Evolutionary conservation across 1,140 invertebrate species (phyloP).

Genomic region (Harpegnathos saltator): DNA sequence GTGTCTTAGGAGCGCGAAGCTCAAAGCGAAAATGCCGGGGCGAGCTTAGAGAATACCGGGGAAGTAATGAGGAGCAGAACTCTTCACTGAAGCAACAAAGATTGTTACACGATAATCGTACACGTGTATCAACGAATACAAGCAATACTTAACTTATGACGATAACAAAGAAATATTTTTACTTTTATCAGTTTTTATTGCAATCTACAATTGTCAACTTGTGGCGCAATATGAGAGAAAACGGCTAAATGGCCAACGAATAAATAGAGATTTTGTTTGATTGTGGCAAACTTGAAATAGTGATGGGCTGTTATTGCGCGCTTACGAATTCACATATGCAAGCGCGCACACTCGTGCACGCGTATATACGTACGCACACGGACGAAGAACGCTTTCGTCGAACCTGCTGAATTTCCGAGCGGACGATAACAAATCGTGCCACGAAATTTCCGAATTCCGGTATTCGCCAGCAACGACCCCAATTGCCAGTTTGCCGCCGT

Average conservation of each 20-base stretch:
- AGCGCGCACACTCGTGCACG: too few relatives aligned
- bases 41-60: neutral
- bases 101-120: neutral
- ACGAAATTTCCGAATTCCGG: conserved; percentile 25
- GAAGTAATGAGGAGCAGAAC: neutral
- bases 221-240: neutral
- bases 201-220: too few relatives aligned
- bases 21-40: neutral
- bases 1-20: neutral
- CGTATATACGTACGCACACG: neutral
- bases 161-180: too few relatives aligned
- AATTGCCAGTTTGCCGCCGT: conserved; percentile 5
- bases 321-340: too few relatives aligned
- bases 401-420: conserved; percentile 5
- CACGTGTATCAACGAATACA: neutral
- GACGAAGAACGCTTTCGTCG: neutral
- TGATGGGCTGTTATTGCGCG: neutral
- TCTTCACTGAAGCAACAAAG: neutral
- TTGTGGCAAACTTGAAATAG: neutral
- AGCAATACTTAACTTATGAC: neutral
- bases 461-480: neutral
- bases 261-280: neutral
- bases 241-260: neutral
- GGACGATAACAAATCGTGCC: conserved; percentile 11
- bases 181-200: too few relatives aligned